Percentiles rank a stretch among this genome's conserved stretches.
These are phyloP conservation scores for Enteromius argenteus DNA, from an alignment of 2,797 vertebrate genomes.

Conservation along the genomic window DNA sequence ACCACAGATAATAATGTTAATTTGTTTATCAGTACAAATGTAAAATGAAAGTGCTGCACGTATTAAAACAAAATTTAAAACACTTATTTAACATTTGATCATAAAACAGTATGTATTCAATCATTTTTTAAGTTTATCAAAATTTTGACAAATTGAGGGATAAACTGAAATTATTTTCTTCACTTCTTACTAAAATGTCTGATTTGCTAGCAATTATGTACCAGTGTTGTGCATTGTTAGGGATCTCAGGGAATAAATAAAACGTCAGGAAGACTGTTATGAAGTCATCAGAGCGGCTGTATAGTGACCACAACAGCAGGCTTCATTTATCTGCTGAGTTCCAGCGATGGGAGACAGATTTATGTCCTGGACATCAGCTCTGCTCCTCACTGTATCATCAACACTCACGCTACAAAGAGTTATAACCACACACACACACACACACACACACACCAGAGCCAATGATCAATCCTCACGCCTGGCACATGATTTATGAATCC, in stretches of 20 bases:
- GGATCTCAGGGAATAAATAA: constrained; percentile 1
- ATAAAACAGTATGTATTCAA: neutral
- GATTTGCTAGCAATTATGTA: neutral
- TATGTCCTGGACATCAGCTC: constrained; percentile 27
- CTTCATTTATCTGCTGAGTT: constrained; percentile 23
- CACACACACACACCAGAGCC: constrained; percentile 33
- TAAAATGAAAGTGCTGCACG: neutral
- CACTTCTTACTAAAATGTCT: neutral
- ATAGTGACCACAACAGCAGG: neutral
- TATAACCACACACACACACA: constrained; percentile 27
- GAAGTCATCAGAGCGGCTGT: constrained; percentile 17
- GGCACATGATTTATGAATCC: constrained; percentile 45
- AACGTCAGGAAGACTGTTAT: neutral
- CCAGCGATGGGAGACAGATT: constrained; percentile 16
- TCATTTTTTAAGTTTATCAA: neutral
- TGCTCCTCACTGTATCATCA: constrained; percentile 18
- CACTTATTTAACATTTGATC: neutral
- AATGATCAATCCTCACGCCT: constrained; percentile 31
- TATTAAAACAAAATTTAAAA: neutral
- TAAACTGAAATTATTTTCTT: neutral
- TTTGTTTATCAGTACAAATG: neutral
- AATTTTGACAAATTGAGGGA: neutral
- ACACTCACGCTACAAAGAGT: neutral
- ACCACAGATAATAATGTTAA: neutral
- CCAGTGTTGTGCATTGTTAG: neutral